phyloP scores from a whole-genome alignment of 1,140 invertebrate species.

The Trichonephila inaurata region DNA sequence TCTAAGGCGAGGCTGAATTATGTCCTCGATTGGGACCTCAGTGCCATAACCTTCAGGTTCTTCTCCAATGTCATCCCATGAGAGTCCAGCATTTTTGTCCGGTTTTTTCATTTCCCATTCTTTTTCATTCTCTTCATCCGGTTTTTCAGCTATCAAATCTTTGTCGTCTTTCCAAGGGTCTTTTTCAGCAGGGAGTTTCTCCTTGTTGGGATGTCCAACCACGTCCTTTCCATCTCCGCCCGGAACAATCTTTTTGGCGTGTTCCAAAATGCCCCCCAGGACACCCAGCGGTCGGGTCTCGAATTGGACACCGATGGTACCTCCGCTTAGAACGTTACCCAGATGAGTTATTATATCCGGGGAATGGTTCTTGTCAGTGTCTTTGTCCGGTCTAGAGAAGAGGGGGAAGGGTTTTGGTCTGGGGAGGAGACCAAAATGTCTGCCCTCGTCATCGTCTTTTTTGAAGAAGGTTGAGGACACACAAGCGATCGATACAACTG shows the following conservation, averaged over 20 bases:
- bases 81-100: neutral
- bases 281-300: neutral
- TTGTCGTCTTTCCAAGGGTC: neutral
- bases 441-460: neutral
- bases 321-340: neutral
- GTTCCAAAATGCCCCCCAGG: neutral
- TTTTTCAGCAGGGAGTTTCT: neutral
- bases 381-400: neutral
- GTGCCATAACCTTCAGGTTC: neutral
- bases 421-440: neutral
- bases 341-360: neutral
- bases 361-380: neutral
- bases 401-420: neutral
- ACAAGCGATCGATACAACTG: neutral
- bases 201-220: neutral
- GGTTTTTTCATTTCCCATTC: neutral
- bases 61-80: conserved; percentile 63
- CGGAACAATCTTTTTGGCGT: conserved; percentile 6
- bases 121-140: neutral
- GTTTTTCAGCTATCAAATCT: neutral
- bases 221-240: neutral
- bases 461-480: neutral
- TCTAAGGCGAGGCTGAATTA: conserved; percentile 20
- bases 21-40: neutral
- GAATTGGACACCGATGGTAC: neutral